Evolutionary conservation across 2,113 vertebrate genomes (phyloP).

Genomic region (Python bivittatus): DNA sequence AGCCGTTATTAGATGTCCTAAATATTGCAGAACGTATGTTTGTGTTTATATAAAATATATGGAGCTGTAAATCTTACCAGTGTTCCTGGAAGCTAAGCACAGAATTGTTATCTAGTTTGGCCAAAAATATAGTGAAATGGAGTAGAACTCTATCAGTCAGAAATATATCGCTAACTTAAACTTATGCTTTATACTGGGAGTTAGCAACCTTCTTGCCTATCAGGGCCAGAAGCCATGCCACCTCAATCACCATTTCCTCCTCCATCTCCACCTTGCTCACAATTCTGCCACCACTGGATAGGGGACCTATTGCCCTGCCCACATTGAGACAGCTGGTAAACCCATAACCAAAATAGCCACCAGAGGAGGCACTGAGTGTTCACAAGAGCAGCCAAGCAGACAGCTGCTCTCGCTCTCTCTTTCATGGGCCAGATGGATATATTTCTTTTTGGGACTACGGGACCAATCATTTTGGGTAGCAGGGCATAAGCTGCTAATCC

Average conservation of each 20-base stretch:
- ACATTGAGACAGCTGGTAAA: neutral
- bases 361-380: neutral
- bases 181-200: neutral
- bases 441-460: neutral
- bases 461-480: neutral
- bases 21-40: no score
- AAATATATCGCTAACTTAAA: neutral
- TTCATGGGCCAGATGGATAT: neutral
- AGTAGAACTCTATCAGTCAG: neutral
- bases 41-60: neutral
- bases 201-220: neutral
- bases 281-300: neutral
- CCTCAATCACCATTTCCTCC: neutral
- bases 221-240: neutral
- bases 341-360: neutral
- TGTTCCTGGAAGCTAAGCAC: neutral
- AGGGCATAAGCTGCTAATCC: neutral
- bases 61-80: neutral
- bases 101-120: neutral
- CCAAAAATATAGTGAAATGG: neutral
- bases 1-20: no score
- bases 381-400: neutral
- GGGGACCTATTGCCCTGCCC: neutral
- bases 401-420: neutral
- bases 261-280: neutral